Evolutionary conservation across 2,797 vertebrate species (phyloP), one percentile per base, ranked within the genome.

Genomic region (Pogoniulus pusillus): DNA sequence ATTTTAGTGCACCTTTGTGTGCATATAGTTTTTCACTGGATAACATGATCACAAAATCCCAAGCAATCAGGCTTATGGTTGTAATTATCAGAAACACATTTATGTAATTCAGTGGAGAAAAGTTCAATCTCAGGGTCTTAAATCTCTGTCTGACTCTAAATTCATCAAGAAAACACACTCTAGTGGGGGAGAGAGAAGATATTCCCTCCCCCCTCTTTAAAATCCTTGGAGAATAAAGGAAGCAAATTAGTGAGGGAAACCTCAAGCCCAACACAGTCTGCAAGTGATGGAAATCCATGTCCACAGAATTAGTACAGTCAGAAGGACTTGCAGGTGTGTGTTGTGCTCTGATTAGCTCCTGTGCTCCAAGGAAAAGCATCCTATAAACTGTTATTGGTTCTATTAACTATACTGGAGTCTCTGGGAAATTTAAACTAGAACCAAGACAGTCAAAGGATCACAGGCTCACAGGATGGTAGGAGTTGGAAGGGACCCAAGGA

Each of bases 161-260:
- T 91, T 94, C 92, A 88, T 94, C 90, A 89, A 81, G 89, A 89
- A 95, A 96, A 93, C 35, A 70, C 59, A 43, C 64, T 29, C 0
- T 15, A 53, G 79, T 26, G 47, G 11, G 6, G 75, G 39, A 37
- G 51, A 30, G 30, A 22, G 63, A 85, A 55, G 45, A 72, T 79
- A 88, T 43, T 93, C 70, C 57, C 57, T 80, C 30, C 70, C 83
- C 77, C 60, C 60, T 89, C 35, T 78, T 90, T 49, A 82, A n/a
- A 83, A 81, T 53, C 75, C 78, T 92, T 78, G 35, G 81, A 68
- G 94, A 92, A 83, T 95, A 94, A 88, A 69, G 30, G n/a, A 65
- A 92, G 69, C 51, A 90, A 59, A 23, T 92, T 93, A 87, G 79
- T 34, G 78, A 93, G 91, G 93, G 90, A 96, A 97, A 95, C 79